Percentiles rank a stretch among this genome's conserved stretches.
Evolutionary conservation across 1,140 invertebrate genomes (phyloP).

Genomic region (Pachypeltis micranthus): DNA sequence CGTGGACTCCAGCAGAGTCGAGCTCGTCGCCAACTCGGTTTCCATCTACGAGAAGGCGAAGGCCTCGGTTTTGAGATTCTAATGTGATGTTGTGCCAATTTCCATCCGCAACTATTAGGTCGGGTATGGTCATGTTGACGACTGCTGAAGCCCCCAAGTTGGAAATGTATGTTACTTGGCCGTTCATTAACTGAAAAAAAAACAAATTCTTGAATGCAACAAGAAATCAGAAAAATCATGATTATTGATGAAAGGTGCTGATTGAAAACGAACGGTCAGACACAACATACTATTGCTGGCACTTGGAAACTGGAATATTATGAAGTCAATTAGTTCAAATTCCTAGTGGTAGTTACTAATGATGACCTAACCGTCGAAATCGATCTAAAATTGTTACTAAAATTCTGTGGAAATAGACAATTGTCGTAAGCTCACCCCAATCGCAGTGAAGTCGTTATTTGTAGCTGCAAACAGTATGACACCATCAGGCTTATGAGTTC

Average conservation of each 20-base stretch:
- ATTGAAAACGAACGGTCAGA: too few relatives aligned
- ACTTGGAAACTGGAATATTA: too few relatives aligned
- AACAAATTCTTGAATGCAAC: too few relatives aligned
- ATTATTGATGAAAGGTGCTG: too few relatives aligned
- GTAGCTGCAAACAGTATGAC: conserved; percentile 70
- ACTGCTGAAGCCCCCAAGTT: conserved; percentile 45
- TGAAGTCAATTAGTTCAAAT: too few relatives aligned
- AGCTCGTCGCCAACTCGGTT: conserved; percentile 66
- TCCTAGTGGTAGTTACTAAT: too few relatives aligned
- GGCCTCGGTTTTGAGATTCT: conserved; percentile 49
- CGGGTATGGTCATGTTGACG: conserved; percentile 66
- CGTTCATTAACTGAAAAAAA: conserved; percentile 41
- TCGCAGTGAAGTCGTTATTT: conserved; percentile 73
- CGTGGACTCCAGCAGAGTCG: conserved; percentile 70
- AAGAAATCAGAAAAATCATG: too few relatives aligned
- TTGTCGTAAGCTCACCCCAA: conserved; percentile 56
- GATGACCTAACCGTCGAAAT: too few relatives aligned
- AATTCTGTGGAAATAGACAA: too few relatives aligned
- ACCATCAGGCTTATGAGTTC: conserved; percentile 62
- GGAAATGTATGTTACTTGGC: conserved; percentile 61
- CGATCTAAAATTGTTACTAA: too few relatives aligned
- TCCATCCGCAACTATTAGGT: conserved; percentile 49
- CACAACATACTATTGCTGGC: too few relatives aligned
- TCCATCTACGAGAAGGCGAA: conserved; percentile 58
- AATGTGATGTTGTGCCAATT: conserved; percentile 76